Percentiles rank a stretch among this genome's conserved stretches.
Evolutionary conservation across 2,888 invertebrate species (phyloP).

Genomic region (Drosophila melanosoma): DNA sequence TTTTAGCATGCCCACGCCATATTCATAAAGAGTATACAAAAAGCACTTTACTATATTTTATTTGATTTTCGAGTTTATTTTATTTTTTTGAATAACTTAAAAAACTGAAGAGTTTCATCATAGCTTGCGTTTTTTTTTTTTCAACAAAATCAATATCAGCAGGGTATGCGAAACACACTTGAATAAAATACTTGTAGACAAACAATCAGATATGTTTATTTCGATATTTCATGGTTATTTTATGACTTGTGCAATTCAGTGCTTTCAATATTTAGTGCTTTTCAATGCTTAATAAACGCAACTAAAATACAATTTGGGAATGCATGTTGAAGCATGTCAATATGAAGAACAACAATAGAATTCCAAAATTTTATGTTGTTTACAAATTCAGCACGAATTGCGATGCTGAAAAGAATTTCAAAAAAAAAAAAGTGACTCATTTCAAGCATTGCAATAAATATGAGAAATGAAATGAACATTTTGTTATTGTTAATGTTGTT

Average conservation of each 20-base stretch:
- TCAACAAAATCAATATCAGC: too few relatives aligned
- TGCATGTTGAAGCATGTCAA: slow-evolving; percentile 6
- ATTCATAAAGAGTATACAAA: neutral
- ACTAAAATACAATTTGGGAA: slow-evolving; percentile 49
- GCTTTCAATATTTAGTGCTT: slow-evolving; percentile 31
- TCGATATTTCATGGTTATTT: slow-evolving; percentile 29
- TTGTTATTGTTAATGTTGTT: neutral
- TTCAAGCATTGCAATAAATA: slow-evolving; percentile 7
- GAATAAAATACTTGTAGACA: slow-evolving; percentile 23
- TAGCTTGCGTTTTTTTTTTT: neutral
- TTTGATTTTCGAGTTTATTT: neutral
- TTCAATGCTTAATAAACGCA: slow-evolving; percentile 50
- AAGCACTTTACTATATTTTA: neutral
- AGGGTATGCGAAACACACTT: slow-evolving; percentile 33
- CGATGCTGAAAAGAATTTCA: slow-evolving; percentile 13
- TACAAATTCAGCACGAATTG: slow-evolving; percentile 38
- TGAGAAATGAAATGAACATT: slow-evolving; percentile 12
- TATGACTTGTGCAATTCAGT: slow-evolving; percentile 15
- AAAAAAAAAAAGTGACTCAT: slow-evolving; percentile 9
- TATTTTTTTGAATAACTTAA: neutral
- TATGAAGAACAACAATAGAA: neutral
- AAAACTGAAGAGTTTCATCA: neutral
- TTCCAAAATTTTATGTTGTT: slow-evolving; percentile 20
- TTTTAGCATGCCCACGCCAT: neutral
- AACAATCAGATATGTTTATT: slow-evolving; percentile 2